These are phyloP conservation scores for Sminthurinus aureus DNA, from an alignment of 2,888 invertebrate genomes.

Conservation along the genomic window DNA sequence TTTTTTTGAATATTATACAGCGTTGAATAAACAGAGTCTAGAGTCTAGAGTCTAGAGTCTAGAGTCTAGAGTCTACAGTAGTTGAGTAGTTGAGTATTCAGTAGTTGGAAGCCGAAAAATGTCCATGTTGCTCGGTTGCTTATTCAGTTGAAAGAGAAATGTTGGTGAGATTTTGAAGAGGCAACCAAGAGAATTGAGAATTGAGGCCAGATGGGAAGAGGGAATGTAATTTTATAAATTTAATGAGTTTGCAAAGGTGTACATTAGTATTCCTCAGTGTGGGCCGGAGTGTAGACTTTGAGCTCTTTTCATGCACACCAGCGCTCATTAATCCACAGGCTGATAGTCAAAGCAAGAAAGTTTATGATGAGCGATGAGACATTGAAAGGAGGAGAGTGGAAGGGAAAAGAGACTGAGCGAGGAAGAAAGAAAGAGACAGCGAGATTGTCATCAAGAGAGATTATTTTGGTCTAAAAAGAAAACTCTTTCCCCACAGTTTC, in stretches of 20 bases:
- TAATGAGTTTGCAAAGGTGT: slow-evolving; percentile 22
- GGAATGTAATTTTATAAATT: slow-evolving; percentile 37
- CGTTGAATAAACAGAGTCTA: too few species aligned
- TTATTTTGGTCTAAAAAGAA: slow-evolving; percentile 28
- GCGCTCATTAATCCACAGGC: slow-evolving; percentile 29
- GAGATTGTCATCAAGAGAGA: slow-evolving; percentile 29
- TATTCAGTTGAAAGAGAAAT: background rate
- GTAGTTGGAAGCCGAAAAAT: too few species aligned
- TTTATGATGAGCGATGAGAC: slow-evolving; percentile 26
- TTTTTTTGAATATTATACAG: too few species aligned
- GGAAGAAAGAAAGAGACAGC: background rate
- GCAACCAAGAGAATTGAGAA: slow-evolving; percentile 1
- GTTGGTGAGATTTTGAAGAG: background rate
- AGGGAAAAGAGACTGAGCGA: background rate
- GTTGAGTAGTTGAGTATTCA: too few species aligned
- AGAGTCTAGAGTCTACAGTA: too few species aligned
- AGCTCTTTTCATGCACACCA: slow-evolving; percentile 19
- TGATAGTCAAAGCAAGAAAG: slow-evolving; percentile 29
- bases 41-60: too few species aligned
- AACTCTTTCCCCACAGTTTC: slow-evolving; percentile 20
- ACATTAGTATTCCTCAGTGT: slow-evolving; percentile 22
- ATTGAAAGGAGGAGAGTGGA: background rate
- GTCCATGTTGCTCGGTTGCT: background rate
- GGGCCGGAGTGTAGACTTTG: slow-evolving; percentile 7
- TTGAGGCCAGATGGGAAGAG: background rate